Conservation (phyloP, 2,797 vertebrate genomes). For the Bradypodion ventrale region DNA sequence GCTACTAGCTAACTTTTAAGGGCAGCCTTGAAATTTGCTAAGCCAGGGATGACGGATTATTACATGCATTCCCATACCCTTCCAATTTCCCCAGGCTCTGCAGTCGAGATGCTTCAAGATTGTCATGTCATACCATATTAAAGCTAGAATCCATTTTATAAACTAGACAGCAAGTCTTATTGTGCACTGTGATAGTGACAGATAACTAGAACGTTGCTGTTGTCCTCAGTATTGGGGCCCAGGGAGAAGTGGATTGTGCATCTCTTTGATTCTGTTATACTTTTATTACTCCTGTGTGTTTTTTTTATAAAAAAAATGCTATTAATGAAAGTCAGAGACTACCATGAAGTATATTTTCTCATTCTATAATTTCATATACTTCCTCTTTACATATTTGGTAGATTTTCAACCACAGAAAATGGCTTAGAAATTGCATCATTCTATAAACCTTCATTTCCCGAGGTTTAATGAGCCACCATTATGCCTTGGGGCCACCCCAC, state of each 20-base stretch:
- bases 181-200: neutral
- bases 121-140: slow-evolving; percentile 28
- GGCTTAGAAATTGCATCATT: slow-evolving; percentile 21
- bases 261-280: slow-evolving; percentile 42
- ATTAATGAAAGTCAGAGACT: slow-evolving; percentile 42
- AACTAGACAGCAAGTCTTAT: neutral
- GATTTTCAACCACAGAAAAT: slow-evolving; percentile 36
- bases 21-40: neutral
- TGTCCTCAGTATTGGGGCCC: neutral
- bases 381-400: slow-evolving; percentile 38
- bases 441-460: slow-evolving; percentile 61
- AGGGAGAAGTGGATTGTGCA: slow-evolving; percentile 30
- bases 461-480: slow-evolving; percentile 54
- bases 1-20: neutral
- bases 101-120: neutral
- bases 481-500: slow-evolving; percentile 48
- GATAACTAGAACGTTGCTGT: neutral
- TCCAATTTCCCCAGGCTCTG: neutral
- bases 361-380: slow-evolving; percentile 44
- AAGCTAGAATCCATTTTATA: neutral
- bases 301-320: too few relatives aligned
- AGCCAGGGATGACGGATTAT: neutral
- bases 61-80: neutral
- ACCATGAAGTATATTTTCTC: slow-evolving; percentile 41
- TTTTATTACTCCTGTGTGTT: neutral